phyloP scores from a whole-genome alignment of 2,888 invertebrate species.

The Gortyna flavago region DNA sequence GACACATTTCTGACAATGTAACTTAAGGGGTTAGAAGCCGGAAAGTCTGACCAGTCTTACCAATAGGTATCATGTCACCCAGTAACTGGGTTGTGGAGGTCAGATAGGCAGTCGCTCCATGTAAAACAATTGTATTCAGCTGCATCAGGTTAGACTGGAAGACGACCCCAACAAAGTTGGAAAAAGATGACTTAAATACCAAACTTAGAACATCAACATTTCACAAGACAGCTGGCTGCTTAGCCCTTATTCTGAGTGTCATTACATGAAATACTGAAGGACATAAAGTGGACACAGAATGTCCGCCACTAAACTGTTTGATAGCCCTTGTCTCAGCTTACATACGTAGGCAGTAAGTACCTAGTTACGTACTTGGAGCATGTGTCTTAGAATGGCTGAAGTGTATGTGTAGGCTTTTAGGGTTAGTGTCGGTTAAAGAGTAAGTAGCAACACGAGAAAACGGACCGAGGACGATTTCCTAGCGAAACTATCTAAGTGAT shows the following conservation, averaged over 20 bases:
- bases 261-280: slow-evolving; percentile 55
- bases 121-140: too few relatives aligned
- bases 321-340: slow-evolving; percentile 35
- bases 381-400: not conserved
- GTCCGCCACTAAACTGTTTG: slow-evolving; percentile 31
- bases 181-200: too few relatives aligned
- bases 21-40: too few relatives aligned
- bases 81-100: too few relatives aligned
- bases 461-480: too few relatives aligned
- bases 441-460: not conserved
- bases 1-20: too few relatives aligned
- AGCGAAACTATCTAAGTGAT: too few relatives aligned
- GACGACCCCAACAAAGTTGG: too few relatives aligned
- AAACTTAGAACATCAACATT: slow-evolving; percentile 40
- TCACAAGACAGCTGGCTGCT: slow-evolving; percentile 44
- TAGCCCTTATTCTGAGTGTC: slow-evolving; percentile 13
- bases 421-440: not conserved
- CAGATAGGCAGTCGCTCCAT: too few relatives aligned
- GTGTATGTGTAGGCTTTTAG: not conserved
- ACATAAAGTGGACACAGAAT: slow-evolving; percentile 37
- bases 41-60: too few relatives aligned
- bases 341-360: slow-evolving; percentile 14
- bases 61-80: too few relatives aligned
- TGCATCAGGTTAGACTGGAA: too few relatives aligned
- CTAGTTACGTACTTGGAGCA: not conserved